These are phyloP conservation scores for Cheilosia pagana DNA, from an alignment of 2,888 invertebrate species.

Conservation along the genomic window DNA sequence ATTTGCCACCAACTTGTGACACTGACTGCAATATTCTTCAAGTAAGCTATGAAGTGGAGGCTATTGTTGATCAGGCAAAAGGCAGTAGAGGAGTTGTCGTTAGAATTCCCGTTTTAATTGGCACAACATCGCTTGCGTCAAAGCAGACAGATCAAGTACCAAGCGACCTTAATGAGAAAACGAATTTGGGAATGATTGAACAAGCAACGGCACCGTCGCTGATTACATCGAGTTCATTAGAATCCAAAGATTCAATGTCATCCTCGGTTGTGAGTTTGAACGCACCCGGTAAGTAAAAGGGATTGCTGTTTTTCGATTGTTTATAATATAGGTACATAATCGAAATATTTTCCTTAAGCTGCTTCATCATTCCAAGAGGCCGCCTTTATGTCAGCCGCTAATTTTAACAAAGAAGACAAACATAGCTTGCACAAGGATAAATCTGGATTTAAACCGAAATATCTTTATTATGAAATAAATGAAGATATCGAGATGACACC, in stretches of 20 bases:
- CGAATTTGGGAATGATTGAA: background rate
- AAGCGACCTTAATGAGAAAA: background rate
- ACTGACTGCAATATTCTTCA: slow-evolving; percentile 78
- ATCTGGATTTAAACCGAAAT: slow-evolving; percentile 79
- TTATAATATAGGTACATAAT: too few relatives aligned
- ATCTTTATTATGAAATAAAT: slow-evolving; percentile 79
- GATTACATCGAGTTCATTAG: slow-evolving; percentile 38
- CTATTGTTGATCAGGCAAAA: slow-evolving; percentile 74
- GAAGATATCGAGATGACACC: slow-evolving; percentile 67
- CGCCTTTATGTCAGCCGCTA: slow-evolving; percentile 78
- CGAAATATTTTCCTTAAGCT: slow-evolving; percentile 12
- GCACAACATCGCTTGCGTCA: slow-evolving; percentile 55
- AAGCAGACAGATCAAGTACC: slow-evolving; percentile 2
- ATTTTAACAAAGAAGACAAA: slow-evolving; percentile 78
- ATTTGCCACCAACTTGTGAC: slow-evolving; percentile 76
- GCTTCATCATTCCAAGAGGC: slow-evolving; percentile 79
- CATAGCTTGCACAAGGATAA: slow-evolving; percentile 77
- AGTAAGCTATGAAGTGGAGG: slow-evolving; percentile 80
- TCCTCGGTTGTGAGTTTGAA: slow-evolving; percentile 67
- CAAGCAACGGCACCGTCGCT: slow-evolving; percentile 3
- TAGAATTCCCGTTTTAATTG: slow-evolving; percentile 78
- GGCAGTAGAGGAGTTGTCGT: slow-evolving; percentile 76
- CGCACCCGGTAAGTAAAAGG: slow-evolving; percentile 76
- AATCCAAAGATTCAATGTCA: slow-evolving; percentile 44
- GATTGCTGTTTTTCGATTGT: background rate